Conservation (phyloP, 2,113 vertebrate species). For the Scartelaos histophorus region DNA sequence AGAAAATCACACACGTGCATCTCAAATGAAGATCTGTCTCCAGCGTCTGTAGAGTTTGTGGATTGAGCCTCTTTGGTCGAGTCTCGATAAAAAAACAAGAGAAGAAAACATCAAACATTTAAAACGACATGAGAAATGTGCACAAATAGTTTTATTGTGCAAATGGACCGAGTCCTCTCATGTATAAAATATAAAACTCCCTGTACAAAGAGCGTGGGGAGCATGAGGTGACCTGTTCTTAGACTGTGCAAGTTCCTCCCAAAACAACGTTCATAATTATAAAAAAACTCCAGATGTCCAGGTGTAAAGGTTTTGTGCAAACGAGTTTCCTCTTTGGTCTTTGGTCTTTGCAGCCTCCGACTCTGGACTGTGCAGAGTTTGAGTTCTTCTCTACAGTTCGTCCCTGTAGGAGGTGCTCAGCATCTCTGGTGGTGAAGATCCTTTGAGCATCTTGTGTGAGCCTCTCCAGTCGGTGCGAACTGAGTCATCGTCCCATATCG, state of each 20-base stretch:
- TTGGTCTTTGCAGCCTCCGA: slow-evolving; percentile 23
- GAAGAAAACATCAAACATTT: background rate
- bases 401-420: slow-evolving; percentile 77
- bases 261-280: slow-evolving; percentile 11
- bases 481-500: slow-evolving; percentile 90
- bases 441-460: slow-evolving; percentile 88
- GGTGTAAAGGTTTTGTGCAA: slow-evolving; percentile 13
- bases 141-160: background rate
- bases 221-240: slow-evolving; percentile 3
- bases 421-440: slow-evolving; percentile 61
- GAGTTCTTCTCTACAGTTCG: slow-evolving; percentile 79
- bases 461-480: slow-evolving; percentile 87
- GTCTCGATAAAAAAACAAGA: background rate
- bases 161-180: background rate
- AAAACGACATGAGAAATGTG: slow-evolving; percentile 3
- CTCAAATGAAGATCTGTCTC: background rate
- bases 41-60: background rate
- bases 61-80: no score
- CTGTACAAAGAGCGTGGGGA: slow-evolving; percentile 4
- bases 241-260: slow-evolving; percentile 25
- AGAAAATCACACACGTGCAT: background rate
- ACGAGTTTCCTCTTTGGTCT: slow-evolving; percentile 10
- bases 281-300: no score
- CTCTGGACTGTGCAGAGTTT: slow-evolving; percentile 1
- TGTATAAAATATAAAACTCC: slow-evolving; percentile 2